phyloP scores from a whole-genome alignment of 2,113 vertebrate genomes.

The Xiphophorus hellerii region DNA sequence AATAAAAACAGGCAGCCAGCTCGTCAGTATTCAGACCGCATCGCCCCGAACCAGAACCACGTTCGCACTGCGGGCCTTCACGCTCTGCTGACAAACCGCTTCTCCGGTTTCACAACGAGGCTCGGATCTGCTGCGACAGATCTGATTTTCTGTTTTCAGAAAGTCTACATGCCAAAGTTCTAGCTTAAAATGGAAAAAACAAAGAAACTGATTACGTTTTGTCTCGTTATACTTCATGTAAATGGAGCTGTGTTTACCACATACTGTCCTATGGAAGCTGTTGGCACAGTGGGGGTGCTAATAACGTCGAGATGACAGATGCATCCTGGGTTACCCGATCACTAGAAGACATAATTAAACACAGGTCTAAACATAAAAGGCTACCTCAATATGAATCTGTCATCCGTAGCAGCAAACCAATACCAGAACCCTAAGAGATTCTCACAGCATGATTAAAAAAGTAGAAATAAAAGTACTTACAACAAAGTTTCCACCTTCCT shows the following conservation, averaged over 20 bases:
- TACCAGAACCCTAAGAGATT: background rate
- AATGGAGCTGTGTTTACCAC: background rate
- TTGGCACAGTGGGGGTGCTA: background rate
- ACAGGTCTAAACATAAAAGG: background rate
- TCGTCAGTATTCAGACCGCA: constrained; percentile 36
- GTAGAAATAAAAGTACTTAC: no score
- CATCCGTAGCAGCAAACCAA: background rate
- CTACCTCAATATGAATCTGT: background rate
- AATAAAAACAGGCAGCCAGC: constrained; percentile 21
- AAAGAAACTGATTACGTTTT: background rate
- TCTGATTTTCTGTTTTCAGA: background rate
- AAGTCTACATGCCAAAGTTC: background rate
- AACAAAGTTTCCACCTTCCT: no score
- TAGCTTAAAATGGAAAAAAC: background rate
- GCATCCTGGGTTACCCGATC: background rate
- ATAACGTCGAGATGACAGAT: background rate
- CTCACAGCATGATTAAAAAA: no score
- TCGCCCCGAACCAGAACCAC: constrained; percentile 10
- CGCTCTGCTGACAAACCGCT: constrained; percentile 15
- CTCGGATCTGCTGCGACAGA: constrained; percentile 1
- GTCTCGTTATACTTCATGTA: background rate
- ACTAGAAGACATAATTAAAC: background rate
- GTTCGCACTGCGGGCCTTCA: constrained; percentile 37
- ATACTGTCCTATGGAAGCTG: background rate
- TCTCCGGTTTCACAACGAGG: constrained; percentile 26